Evolutionary conservation across 2,113 vertebrate genomes (phyloP).

Genomic region (Phaethornis superciliosus): DNA sequence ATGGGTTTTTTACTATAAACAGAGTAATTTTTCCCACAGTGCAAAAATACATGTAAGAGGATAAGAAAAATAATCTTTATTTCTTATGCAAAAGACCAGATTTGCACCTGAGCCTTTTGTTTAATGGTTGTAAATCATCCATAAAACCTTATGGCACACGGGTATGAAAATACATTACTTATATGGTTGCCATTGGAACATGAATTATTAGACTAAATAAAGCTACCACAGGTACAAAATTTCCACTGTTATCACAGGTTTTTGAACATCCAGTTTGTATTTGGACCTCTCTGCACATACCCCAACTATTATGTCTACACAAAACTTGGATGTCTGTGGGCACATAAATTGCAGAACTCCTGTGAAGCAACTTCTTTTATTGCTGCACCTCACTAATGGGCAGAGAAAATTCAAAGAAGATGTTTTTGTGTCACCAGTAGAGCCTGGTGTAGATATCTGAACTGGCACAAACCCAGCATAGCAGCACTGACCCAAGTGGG

Average conservation of each 20-base stretch:
- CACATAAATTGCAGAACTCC: neutral
- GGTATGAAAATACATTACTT: neutral
- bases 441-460: neutral
- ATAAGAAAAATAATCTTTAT: neutral
- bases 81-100: neutral
- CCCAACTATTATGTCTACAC: neutral
- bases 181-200: neutral
- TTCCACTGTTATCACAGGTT: neutral
- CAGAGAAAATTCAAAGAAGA: neutral
- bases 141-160: neutral
- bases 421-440: neutral
- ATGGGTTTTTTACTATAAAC: neutral
- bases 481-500: neutral
- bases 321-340: neutral
- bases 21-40: neutral
- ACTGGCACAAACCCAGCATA: neutral
- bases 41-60: neutral
- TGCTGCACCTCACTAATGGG: accelerated
- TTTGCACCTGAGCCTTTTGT: neutral
- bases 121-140: neutral
- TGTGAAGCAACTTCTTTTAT: neutral
- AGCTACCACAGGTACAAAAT: neutral
- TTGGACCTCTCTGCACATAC: neutral
- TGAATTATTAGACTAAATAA: neutral
- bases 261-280: neutral